Conservation (phyloP, 2,113 vertebrate genomes). For the Marmota monax region DNA sequence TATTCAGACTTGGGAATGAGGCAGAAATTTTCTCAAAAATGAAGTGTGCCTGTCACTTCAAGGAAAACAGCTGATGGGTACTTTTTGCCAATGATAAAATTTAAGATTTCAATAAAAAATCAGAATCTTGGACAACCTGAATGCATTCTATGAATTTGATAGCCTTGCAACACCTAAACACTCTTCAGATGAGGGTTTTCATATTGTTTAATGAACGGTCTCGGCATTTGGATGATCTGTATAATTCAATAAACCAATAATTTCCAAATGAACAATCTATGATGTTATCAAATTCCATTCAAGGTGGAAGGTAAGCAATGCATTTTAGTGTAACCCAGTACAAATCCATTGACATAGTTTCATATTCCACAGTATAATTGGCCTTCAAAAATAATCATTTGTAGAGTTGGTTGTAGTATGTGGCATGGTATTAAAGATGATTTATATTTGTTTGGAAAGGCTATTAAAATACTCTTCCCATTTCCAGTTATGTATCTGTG, state of each 20-base stretch:
- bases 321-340: not conserved
- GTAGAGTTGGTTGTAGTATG: not conserved
- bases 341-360: not conserved
- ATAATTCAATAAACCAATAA: not conserved
- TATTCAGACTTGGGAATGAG: constrained; percentile 41
- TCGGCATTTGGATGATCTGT: not conserved
- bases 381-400: constrained; percentile 22
- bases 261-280: constrained; percentile 21
- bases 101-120: constrained; percentile 63
- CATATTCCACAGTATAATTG: constrained; percentile 12
- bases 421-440: constrained; percentile 18
- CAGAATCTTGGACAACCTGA: constrained; percentile 40
- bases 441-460: constrained; percentile 40
- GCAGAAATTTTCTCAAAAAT: constrained; percentile 64
- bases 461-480: constrained; percentile 10
- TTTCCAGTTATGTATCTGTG: not conserved
- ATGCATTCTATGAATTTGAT: constrained; percentile 1
- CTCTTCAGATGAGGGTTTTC: constrained; percentile 26
- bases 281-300: not conserved
- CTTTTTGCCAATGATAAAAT: constrained; percentile 55
- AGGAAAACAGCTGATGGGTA: constrained; percentile 53
- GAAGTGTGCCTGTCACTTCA: constrained; percentile 67
- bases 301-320: constrained; percentile 22
- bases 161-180: not conserved
- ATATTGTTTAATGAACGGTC: not conserved